Evolutionary conservation across 2,888 invertebrate genomes (phyloP), one percentile per base, ranked within the genome.

Genomic region (Ophion slaviceki): DNA sequence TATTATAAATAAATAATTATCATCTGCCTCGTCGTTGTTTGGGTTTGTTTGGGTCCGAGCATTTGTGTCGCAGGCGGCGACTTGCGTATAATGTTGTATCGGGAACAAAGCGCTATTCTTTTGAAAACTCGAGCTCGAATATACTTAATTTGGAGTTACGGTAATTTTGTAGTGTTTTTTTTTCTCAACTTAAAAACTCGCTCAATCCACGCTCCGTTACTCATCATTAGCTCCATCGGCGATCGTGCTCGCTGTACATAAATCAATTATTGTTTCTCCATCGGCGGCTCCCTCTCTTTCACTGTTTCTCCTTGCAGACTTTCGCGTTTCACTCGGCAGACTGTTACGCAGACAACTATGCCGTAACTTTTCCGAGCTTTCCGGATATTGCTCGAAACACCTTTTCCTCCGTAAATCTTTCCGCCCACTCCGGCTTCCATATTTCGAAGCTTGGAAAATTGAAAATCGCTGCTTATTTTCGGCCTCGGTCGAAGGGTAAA

Each of bases 191-290:
- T 72, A 61, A 5, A 66, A 82, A 81, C 61, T 81, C 47, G 74
- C 81, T 81, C 67, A 75, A 81, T 75, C 68, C 75, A 79, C 83
- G 79, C 74, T 83, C 75, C 79, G 78, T 68, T 83, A 74, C 67
- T 75, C 79, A 67, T 79, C 79, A 75, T 83, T 83, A 57, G 68
- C 68, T 64, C 64, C 75, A 70, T 83, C 70, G 62, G 72, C 74
- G 74, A 77, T 28, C 70, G 59, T 20, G 2, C 70, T 47, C 10
- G 75, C 75, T 75, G 45, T 84, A 66, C 59, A 72, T 76, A 80
- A 83, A 83, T 84, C 76, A 84, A 84, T 84, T 84, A 80, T 80
- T 81, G 81, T 84, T 67, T 62, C 68, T 62, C 62, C 61, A 76
- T 80, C 61, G 24, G 47, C 32, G 4, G 17, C 24, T 70, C 32